Evolutionary conservation across 1,140 invertebrate genomes (phyloP).

Genomic region (Caenorhabditis latens): DNA sequence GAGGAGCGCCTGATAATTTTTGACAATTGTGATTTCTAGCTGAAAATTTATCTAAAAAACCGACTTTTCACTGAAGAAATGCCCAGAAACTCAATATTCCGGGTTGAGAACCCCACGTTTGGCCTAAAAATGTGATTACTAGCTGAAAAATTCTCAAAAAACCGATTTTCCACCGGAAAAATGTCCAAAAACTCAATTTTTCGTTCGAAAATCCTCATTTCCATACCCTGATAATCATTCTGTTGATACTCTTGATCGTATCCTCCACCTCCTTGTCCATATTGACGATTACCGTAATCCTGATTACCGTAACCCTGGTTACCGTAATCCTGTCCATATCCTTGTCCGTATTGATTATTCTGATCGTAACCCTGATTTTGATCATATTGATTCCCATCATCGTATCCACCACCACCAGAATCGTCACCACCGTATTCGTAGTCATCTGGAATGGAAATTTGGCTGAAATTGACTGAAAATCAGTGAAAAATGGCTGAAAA

Average conservation of each 20-base stretch:
- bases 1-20: no score
- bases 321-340: conserved; percentile 9
- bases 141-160: neutral
- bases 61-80: no score
- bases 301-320: conserved; percentile 53
- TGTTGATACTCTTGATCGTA: conserved; percentile 43
- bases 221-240: neutral
- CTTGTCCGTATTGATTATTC: neutral
- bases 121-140: no score
- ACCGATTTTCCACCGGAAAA: no score
- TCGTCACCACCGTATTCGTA: conserved; percentile 17
- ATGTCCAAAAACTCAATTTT: neutral
- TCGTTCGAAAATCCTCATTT: neutral
- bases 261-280: neutral
- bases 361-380: conserved; percentile 26
- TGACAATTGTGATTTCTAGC: no score
- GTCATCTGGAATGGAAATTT: neutral
- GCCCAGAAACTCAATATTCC: no score
- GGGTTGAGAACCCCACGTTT: no score
- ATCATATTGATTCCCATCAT: neutral
- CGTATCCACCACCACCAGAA: conserved; percentile 3
- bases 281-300: conserved; percentile 52
- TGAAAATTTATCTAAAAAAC: no score
- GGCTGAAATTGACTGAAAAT: no score
- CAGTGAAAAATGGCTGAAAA: no score